Evolutionary conservation across 1,140 invertebrate species (phyloP), one percentile per base, ranked within the genome.

Genomic region (Bombus consobrinus): DNA sequence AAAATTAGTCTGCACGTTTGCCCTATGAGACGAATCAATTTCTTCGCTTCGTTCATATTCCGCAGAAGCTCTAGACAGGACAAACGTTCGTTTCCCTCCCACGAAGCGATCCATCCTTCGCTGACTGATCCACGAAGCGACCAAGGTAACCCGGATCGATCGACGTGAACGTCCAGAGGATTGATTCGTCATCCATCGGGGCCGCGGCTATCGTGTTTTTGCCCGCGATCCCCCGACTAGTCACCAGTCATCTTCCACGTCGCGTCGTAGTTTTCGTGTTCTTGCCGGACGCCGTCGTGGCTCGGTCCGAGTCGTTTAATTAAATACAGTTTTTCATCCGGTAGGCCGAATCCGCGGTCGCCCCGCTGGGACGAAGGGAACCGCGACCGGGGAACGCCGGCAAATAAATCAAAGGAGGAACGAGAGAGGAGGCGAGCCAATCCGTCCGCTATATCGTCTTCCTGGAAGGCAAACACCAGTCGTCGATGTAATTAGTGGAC

Each of bases 271-370:
- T 90, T 73, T 64, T 83, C 72, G 62, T 89, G 64, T 88, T 85
- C 37, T 78, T 79, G 75, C 83, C 88, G 74, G 76, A 77, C 74
- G 75, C 41, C 43, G 86, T 76, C 83, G 80, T 78, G 72, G 84
- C 77, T 86, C 88, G 79, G 62, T 78, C 83, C 80, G 82, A 73
- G 74, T 84, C 83, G 83, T 91, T 92, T 93, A 93, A 94, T 94
- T 93, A 91, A 94, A 94, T 93, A 91, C 91, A 88, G 89, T 93
- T 94, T 94, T 94, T 94, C 93, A 88, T 80, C 59, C 81, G 82
- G 53, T 73, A 74, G 71, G 71, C 83, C 80, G 87, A 88, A 89
- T 88, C 74, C 82, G 66, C 83, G 87, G 77, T 66, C 82, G 77
- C 62, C 82, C 85, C 84, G 89, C 87, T 81, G 91, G 81, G 87